Evolutionary conservation across 2,797 vertebrate species (phyloP), one percentile per base, ranked within the genome.

Genomic region (Danio kyathit): DNA sequence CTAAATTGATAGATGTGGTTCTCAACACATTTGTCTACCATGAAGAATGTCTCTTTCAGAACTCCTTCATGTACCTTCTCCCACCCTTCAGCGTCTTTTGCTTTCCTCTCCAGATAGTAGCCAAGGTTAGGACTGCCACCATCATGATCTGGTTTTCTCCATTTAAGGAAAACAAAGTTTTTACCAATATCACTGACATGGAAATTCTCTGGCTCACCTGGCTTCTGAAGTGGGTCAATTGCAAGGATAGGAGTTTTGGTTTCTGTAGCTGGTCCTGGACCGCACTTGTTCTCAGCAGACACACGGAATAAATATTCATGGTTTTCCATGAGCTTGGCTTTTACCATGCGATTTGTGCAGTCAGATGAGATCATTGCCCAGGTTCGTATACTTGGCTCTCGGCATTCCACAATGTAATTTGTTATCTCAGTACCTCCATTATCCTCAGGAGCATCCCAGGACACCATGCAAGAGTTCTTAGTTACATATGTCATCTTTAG

Each of bases 371-470:
- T 95, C 90, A 99, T 97, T 61, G 96, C 96, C 98, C 98, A 99
- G 79, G 95, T 91, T 86, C 95, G 96, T 87, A 97, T 90, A 86
- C 93, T 99, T 48, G 98, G 98, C 46, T 99, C 96, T 76, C 98
- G 96, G 82, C 95, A 97, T 88, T 99, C 98, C 80, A 99, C 98
- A 65, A 99, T 98, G 86, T 99, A 99, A 91, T 98, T 98, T 83
- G 97, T 99, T 88, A 99, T 99, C 93, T 99, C 98, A 7, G 96
- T 96, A 82, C 98, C 98, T 80, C 98, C 98, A 0, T 99, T 99
- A 91, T 99, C 98, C 65, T 92, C 88, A 57, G 98, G 98, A 66
- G 96, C 94, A 81, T 99, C 98, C 96, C 97, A 99, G 88, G 96
- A 92, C 40, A 99, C 88, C 93, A 99, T 96, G 84, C 98, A 99